These are phyloP conservation scores for Drosophila gunungcola DNA, from an alignment of 1,140 invertebrate genomes.

Conservation along the genomic window DNA sequence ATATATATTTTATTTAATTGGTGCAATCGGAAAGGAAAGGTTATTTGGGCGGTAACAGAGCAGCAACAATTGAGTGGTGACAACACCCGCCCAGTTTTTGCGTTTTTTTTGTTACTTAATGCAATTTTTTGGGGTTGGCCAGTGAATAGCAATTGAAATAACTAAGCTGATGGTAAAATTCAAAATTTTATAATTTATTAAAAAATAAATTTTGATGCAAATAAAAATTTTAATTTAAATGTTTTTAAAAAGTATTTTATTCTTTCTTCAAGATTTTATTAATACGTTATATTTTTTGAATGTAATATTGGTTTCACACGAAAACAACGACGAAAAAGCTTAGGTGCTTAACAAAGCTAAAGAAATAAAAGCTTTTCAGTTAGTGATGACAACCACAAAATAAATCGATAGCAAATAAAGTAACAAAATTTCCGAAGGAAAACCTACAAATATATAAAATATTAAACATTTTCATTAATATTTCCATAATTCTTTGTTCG, in stretches of 20 bases:
- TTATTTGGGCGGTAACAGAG: constrained; percentile 71
- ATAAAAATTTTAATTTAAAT: not conserved
- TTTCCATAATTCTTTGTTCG: not conserved
- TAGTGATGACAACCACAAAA: constrained; percentile 5
- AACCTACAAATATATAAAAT: not conserved
- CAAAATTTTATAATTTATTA: too few relatives aligned
- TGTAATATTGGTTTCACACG: constrained; percentile 21
- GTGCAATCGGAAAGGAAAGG: constrained; percentile 68
- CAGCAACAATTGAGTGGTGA: constrained; percentile 34
- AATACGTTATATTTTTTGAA: constrained; percentile 25
- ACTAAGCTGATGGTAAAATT: too few relatives aligned
- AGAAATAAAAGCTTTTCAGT: constrained; percentile 38
- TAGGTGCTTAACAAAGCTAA: constrained; percentile 29
- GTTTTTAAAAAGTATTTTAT: not conserved
- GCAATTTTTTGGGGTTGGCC: constrained; percentile 18
- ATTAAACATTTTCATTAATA: too few relatives aligned
- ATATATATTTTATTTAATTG: constrained; percentile 69
- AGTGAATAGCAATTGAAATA: not conserved
- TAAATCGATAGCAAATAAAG: constrained; percentile 9
- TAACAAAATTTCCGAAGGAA: not conserved
- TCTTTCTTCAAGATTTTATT: not conserved
- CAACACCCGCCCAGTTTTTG: constrained; percentile 12
- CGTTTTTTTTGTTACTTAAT: constrained; percentile 6
- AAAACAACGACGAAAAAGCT: constrained; percentile 39
- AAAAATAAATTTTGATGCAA: not conserved